Evolutionary conservation across 2,797 vertebrate genomes (phyloP), one percentile per base, ranked within the genome.

Genomic region (Lacerta bilineata): DNA sequence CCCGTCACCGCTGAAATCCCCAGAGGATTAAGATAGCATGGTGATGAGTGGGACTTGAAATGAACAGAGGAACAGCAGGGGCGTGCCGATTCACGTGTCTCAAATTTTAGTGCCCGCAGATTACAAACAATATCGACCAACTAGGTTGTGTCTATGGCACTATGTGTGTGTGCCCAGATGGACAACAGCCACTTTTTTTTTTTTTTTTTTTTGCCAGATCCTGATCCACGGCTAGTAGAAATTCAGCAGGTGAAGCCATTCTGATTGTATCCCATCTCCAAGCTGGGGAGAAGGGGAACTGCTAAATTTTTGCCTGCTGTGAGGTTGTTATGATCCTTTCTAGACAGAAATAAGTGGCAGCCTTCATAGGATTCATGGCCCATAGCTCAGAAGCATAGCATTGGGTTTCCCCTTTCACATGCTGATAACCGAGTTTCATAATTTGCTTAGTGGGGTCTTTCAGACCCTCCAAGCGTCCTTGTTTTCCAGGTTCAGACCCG

Each of bases 1-100:
- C 29, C 77, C 20, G 17, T 23, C 59, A 66, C 8, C 75, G 20
- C n/a, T 50, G 59, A 89, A 75, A 89, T 85, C 39, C 36, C 69
- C 55, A 71, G 41, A 80, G 68, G 83, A 85, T 85, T 72, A 46
- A 85, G 87, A 79, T 43, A 84, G 66, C 50, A 43, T 36, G 46
- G 55, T 8, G 27, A 46, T 66, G n/a, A 89, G n/a, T 8, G 15
- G n/a, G 66, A 74, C 69, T 75, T 66, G 23, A 75, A 89, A 89
- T 89, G 50, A 80, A 66, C 29, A 61, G 23, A 43, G 68, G 55
- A 36, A 74, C 69, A 72, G 77, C 75, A 85, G 68, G 77, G 46
- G 72, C 8, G 39, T 85, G 9, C 6, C 11, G 55, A n/a, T 80
- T 36, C 33, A 36, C 5, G n/a, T 80, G n/a, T 61, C 15, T 64